Percentiles rank a stretch among this genome's conserved stretches.
These are phyloP conservation scores for Tamias sibiricus DNA, from an alignment of 2,113 vertebrate genomes.

Conservation along the genomic window DNA sequence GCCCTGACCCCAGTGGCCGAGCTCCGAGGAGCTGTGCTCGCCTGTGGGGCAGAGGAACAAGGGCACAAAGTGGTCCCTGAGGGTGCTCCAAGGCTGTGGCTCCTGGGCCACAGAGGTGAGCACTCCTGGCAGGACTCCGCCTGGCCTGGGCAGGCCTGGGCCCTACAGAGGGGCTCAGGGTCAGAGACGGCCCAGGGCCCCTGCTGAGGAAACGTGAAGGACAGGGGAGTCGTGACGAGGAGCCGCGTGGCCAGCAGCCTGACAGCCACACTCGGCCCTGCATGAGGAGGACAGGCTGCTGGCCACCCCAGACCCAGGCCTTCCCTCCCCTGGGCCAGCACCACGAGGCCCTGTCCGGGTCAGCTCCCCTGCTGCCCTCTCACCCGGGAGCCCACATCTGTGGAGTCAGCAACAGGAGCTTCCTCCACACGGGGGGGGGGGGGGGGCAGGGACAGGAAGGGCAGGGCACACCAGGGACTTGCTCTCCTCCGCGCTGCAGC, in stretches of 20 bases:
- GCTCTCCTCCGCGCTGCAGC: background rate
- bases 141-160: background rate
- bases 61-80: background rate
- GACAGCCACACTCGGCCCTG: background rate
- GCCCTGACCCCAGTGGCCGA: background rate
- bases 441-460: background rate
- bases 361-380: background rate
- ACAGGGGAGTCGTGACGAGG: background rate
- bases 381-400: background rate
- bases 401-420: background rate
- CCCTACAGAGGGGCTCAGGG: background rate
- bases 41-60: too few relatives aligned
- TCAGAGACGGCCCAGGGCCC: background rate
- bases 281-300: background rate
- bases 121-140: accelerated
- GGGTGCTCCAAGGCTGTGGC: background rate
- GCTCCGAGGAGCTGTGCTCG: background rate
- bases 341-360: background rate
- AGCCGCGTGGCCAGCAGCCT: too few relatives aligned
- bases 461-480: too few relatives aligned
- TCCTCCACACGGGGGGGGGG: background rate
- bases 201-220: background rate
- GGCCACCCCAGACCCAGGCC: too few relatives aligned
- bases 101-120: background rate
- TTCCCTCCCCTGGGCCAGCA: background rate